phyloP scores from a whole-genome alignment of 1,140 invertebrate genomes.

The Hyles euphorbiae region DNA sequence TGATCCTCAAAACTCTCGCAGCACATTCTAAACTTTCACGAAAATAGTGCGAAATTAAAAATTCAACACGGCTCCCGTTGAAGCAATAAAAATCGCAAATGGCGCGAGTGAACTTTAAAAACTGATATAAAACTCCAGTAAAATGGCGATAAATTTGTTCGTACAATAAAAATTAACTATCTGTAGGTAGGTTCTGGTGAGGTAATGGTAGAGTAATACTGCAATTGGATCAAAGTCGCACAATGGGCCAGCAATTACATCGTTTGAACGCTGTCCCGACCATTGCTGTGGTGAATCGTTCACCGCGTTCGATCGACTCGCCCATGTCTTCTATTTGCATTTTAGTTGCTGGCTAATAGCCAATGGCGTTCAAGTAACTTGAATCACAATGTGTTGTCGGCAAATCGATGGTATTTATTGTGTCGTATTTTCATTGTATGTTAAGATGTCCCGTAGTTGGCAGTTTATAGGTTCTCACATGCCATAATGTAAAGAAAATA shows the following conservation, averaged over 20 bases:
- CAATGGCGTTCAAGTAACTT: too few species aligned
- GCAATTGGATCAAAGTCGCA: constrained; percentile 32
- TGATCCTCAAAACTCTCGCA: too few species aligned
- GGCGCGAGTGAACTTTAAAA: constrained; percentile 9
- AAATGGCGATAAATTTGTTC: constrained; percentile 16
- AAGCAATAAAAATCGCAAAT: constrained; percentile 3
- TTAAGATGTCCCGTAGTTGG: too few species aligned
- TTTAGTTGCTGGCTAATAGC: too few species aligned
- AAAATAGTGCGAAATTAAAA: constrained; percentile 1
- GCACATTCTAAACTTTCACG: too few species aligned
- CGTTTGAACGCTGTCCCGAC: constrained; percentile 27
- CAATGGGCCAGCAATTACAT: constrained; percentile 43
- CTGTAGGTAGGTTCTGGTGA: not conserved
- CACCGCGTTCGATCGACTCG: not conserved
- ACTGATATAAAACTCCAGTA: constrained; percentile 16
- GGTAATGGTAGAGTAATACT: constrained; percentile 27
- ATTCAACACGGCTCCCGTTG: not conserved
- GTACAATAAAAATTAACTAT: constrained; percentile 21
- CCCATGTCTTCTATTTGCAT: too few species aligned
- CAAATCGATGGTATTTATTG: too few species aligned
- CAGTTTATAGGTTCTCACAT: too few species aligned
- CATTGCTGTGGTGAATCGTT: constrained; percentile 23
- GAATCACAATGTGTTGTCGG: too few species aligned
- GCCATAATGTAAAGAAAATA: too few species aligned
- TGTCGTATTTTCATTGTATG: too few species aligned